Conservation (phyloP, 2,113 vertebrate genomes). For the Sander vitreus region DNA sequence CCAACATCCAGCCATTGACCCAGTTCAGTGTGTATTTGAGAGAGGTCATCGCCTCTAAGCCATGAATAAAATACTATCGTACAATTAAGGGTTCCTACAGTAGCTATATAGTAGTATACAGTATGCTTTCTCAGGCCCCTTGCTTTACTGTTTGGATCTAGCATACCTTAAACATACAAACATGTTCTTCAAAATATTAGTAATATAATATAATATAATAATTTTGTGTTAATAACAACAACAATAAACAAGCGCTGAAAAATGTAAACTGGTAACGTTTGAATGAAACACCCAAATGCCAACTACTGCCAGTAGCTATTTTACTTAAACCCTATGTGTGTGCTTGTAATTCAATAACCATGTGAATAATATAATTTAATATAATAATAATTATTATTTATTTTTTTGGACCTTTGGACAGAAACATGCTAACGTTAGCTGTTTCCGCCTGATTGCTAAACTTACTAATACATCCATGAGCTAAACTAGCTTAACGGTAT, state of each 20-base stretch:
- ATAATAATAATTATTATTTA: too few relatives aligned
- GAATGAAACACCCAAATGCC: not conserved
- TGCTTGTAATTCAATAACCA: not conserved
- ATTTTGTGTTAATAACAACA: not conserved
- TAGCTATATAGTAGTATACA: not conserved
- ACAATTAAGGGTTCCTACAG: not conserved
- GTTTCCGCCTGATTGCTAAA: not conserved
- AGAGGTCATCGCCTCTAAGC: not conserved
- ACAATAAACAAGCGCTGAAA: not conserved
- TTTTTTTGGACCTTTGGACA: not conserved
- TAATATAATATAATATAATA: too few relatives aligned
- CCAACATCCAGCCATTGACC: constrained; percentile 1
- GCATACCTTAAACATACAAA: not conserved
- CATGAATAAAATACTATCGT: not conserved
- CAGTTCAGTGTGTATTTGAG: not conserved
- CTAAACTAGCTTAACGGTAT: too few relatives aligned
- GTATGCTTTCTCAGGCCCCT: not conserved
- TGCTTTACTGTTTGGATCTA: not conserved
- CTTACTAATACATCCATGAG: not conserved
- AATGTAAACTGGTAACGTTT: not conserved
- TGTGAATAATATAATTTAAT: not conserved
- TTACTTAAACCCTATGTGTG: not conserved
- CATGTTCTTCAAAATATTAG: not conserved
- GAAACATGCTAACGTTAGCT: not conserved
- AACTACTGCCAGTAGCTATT: not conserved